Evolutionary conservation across 2,113 vertebrate genomes (phyloP), one percentile per base, ranked within the genome.

Genomic region (Kobus ellipsiprymnus): DNA sequence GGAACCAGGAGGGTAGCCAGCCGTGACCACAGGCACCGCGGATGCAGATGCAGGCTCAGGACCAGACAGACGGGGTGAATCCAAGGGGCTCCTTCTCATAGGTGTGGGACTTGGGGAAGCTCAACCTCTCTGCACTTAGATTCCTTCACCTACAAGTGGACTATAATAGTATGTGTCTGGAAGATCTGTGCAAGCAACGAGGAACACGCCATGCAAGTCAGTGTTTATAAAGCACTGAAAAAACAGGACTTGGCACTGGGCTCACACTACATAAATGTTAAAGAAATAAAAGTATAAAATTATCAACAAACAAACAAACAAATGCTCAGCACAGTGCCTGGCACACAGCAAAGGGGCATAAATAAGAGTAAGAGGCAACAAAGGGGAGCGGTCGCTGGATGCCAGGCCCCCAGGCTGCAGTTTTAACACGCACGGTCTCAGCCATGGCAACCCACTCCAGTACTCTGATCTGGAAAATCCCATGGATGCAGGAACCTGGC

Each of bases 391-490:
- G 6, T 33, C 7, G 3, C 64, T 67, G 77, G 52, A 87, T 1
- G 60, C 50, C 13, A 15, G 92, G 81, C 16, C 33, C 36, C 6
- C 78, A 15, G 74, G 57, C 74, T 57, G 46, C 17, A 23, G 27
- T 2, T 33, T 74, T 62, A 23, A 44, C 3, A 2, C 1, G 33
- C 6, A 3, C 0, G 0, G 17, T 60, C n/a, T 71, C 17, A 19
- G 80, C 16, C 5, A 71, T 23, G 67, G 67, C 19, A 40, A 40
- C 19, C 19, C 67, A 71, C 67, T 71, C n/a, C 67, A 23, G n/a
- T 40, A 71, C n/a, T 71, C 5, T 71, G 10, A 19, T 10, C 67
- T 40, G 19, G 67, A 71, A 40, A 71, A 71, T 71, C n/a, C n/a
- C 19, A 23, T 3, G 67, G n/a, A 40, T 23, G n/a, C 19, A 71